phyloP scores from a whole-genome alignment of 2,797 vertebrate genomes.

The Halcyon smyrnensis region DNA sequence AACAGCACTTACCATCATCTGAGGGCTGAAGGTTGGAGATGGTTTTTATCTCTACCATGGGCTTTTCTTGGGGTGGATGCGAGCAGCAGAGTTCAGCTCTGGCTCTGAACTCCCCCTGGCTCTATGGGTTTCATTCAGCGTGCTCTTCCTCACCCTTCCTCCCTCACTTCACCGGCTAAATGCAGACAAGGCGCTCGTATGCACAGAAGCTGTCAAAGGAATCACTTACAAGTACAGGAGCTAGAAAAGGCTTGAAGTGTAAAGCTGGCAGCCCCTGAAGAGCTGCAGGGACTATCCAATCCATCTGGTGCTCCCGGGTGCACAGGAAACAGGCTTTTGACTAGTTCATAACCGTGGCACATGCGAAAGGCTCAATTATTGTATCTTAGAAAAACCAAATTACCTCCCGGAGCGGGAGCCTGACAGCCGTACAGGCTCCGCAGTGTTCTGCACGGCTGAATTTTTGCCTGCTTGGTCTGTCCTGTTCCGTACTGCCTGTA shows the following conservation, averaged over 20 bases:
- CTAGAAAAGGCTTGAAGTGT: not conserved
- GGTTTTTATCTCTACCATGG: not conserved
- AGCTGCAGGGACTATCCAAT: not conserved
- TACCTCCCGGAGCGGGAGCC: conserved; percentile 8
- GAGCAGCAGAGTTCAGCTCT: not conserved
- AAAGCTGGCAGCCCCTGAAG: not conserved
- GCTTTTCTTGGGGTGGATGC: not conserved
- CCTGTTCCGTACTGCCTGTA: conserved; percentile 31
- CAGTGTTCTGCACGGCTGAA: not conserved
- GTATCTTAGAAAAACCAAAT: conserved; percentile 45
- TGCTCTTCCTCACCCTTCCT: not conserved
- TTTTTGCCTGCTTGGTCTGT: conserved; percentile 18
- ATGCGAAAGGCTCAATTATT: conserved; percentile 36
- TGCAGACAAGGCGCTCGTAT: not conserved
- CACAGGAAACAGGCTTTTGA: conserved; percentile 28
- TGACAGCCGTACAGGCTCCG: conserved; percentile 23
- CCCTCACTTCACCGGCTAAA: not conserved
- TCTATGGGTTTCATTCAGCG: rapidly evolving
- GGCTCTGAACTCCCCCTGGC: not conserved
- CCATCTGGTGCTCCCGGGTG: not conserved
- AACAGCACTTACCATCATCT: not conserved
- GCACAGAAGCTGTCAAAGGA: not conserved
- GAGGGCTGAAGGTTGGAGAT: not conserved
- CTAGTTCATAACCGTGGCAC: not conserved
- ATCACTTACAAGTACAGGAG: not conserved